Evolutionary conservation across 2,888 invertebrate genomes (phyloP).

Genomic region (Tricholauxania praeusta): DNA sequence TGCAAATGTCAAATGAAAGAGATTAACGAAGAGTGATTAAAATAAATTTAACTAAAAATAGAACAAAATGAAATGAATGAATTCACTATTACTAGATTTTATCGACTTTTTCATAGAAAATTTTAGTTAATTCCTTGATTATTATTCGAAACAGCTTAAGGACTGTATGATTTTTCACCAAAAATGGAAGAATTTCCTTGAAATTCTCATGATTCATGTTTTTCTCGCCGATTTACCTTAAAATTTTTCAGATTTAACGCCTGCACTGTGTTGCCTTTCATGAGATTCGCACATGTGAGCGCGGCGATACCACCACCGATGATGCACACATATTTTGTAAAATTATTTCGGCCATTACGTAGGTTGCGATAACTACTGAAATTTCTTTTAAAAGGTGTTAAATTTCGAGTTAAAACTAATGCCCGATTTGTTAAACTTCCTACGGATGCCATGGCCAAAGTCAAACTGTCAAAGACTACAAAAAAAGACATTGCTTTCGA

Average conservation of each 20-base stretch:
- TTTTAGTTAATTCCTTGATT: too few species aligned
- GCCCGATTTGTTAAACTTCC: constrained; percentile 35
- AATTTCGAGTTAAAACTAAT: constrained; percentile 37
- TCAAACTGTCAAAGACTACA: constrained; percentile 8
- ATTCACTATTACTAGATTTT: neutral
- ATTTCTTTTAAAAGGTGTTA: constrained; percentile 55
- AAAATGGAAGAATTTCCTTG: neutral
- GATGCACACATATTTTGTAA: constrained; percentile 55
- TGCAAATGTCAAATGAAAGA: too few species aligned
- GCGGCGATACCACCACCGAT: constrained; percentile 69
- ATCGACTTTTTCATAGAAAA: too few species aligned
- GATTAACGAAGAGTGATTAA: constrained; percentile 17
- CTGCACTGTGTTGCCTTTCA: constrained; percentile 66
- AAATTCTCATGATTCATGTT: neutral
- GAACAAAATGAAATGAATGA: neutral
- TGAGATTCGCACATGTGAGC: constrained; percentile 67
- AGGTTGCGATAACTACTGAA: constrained; percentile 51
- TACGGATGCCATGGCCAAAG: constrained; percentile 37
- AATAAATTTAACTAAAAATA: constrained; percentile 23
- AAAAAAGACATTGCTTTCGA: neutral
- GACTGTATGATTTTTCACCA: too few species aligned
- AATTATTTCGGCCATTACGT: constrained; percentile 50
- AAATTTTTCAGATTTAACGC: constrained; percentile 69
- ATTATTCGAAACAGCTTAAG: too few species aligned
- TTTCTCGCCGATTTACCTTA: constrained; percentile 50